Conservation (phyloP, 1,140 invertebrate genomes). For the Apocrypta bakeri region DNA sequence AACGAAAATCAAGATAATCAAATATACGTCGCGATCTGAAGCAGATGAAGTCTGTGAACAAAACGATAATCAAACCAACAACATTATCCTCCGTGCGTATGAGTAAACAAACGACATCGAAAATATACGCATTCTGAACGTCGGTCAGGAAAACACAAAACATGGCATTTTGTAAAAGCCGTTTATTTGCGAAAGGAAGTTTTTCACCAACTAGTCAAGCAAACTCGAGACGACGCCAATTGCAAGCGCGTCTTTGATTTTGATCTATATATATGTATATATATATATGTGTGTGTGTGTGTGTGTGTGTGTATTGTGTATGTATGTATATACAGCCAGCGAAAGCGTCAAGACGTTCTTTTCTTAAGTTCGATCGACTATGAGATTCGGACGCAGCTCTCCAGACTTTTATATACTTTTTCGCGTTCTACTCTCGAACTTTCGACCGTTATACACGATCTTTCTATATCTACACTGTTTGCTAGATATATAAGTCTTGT, state of each 20-base stretch:
- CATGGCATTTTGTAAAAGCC: background rate
- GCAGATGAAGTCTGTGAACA: background rate
- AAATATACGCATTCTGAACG: background rate
- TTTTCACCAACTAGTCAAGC: conserved; percentile 13
- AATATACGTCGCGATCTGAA: background rate
- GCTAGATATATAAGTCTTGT: background rate
- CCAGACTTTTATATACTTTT: background rate
- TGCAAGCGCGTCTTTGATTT: background rate
- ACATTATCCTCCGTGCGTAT: background rate
- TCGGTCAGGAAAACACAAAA: background rate
- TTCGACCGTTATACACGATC: background rate
- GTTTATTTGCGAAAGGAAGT: background rate
- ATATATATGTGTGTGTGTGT: no score
- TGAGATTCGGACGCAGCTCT: background rate
- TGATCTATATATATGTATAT: background rate
- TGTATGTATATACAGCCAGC: no score
- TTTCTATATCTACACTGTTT: background rate
- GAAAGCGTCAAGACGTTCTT: no score
- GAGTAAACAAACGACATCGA: background rate
- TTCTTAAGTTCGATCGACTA: background rate
- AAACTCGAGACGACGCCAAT: conserved; percentile 45
- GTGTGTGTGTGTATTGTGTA: no score
- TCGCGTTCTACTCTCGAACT: background rate
- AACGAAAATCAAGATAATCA: background rate
- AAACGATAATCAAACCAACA: background rate